Evolutionary conservation across 2,888 invertebrate species (phyloP).

Genomic region (Tenthredo notha): DNA sequence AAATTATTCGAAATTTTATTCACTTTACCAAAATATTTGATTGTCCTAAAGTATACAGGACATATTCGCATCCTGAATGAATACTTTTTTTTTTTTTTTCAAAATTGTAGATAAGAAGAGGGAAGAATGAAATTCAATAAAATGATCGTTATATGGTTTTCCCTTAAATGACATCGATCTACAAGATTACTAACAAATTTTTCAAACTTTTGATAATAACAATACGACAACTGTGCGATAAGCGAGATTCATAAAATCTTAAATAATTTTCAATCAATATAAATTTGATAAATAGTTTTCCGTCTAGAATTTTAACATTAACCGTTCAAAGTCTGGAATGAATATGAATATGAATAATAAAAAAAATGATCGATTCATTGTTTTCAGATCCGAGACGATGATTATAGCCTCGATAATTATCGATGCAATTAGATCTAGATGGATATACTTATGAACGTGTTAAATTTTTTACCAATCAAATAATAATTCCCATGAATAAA

Average conservation of each 20-base stretch:
- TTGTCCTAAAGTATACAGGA: no score
- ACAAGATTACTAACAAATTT: not conserved
- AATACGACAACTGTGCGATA: no score
- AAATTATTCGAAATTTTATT: not conserved
- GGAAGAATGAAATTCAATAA: no score
- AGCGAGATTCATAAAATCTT: not conserved
- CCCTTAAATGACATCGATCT: not conserved
- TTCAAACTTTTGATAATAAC: no score
- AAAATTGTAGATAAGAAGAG: no score
- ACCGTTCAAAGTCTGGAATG: not conserved
- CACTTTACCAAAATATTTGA: no score
- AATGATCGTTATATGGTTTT: not conserved
- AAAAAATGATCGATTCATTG: constrained; percentile 1
- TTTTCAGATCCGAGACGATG: not conserved
- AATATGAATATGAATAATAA: no score
- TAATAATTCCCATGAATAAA: not conserved
- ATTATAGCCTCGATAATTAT: constrained; percentile 6
- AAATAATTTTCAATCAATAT: no score
- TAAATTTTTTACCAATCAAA: not conserved
- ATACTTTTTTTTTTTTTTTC: no score
- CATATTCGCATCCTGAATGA: no score
- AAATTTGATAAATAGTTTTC: not conserved
- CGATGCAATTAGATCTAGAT: not conserved
- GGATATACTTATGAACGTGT: not conserved
- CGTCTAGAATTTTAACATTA: not conserved